These are phyloP conservation scores for Nomada lathburiana DNA, from an alignment of 2,888 invertebrate species.

Conservation along the genomic window DNA sequence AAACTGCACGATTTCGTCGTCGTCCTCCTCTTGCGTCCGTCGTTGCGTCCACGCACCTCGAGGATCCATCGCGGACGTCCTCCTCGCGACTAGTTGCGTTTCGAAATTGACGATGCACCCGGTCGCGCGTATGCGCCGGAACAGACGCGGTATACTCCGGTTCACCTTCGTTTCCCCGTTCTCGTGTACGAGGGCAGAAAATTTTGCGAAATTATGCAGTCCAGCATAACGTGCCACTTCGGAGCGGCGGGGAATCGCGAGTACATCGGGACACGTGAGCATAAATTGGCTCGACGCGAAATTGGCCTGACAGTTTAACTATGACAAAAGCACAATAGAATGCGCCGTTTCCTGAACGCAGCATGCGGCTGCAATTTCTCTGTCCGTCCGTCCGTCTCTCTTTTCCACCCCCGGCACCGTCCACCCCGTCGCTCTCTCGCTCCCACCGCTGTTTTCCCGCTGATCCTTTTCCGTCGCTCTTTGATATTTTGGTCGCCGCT, in stretches of 20 bases:
- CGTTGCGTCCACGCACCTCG: neutral
- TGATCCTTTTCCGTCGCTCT: constrained; percentile 38
- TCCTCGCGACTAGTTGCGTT: too few relatives aligned
- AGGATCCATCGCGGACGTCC: neutral
- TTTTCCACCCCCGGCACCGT: constrained; percentile 36
- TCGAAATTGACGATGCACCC: neutral
- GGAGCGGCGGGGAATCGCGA: constrained; percentile 48
- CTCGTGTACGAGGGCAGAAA: constrained; percentile 43
- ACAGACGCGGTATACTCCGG: neutral
- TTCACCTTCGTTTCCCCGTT: constrained; percentile 47
- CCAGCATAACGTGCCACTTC: constrained; percentile 65
- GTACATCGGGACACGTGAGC: constrained; percentile 69
- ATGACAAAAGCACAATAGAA: constrained; percentile 84
- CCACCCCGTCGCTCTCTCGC: constrained; percentile 47
- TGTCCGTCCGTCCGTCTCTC: constrained; percentile 68
- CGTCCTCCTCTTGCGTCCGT: neutral
- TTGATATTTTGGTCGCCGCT: constrained; percentile 20
- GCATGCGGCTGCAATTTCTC: constrained; percentile 79
- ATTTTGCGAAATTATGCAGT: constrained; percentile 66
- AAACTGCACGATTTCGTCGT: constrained; percentile 4
- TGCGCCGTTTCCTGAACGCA: constrained; percentile 82
- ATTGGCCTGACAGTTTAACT: constrained; percentile 84
- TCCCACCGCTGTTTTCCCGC: constrained; percentile 68
- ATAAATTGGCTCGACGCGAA: constrained; percentile 77
- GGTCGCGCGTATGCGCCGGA: neutral